Evolutionary conservation across 2,888 invertebrate species (phyloP), one percentile per base, ranked within the genome.

Genomic region (Serripes groenlandicus): DNA sequence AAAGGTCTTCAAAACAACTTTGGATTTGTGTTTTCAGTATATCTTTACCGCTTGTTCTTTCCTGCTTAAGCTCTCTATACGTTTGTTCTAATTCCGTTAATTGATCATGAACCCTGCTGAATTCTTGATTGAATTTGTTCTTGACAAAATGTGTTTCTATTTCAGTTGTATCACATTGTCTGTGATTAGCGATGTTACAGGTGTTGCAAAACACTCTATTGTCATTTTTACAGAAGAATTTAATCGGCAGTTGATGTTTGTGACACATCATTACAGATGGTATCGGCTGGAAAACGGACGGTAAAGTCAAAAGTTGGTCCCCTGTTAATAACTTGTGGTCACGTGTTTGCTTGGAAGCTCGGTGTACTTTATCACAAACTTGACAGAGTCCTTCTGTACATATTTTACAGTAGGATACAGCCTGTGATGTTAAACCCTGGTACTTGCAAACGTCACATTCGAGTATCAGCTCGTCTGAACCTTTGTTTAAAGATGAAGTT

Each of bases 221-320:
- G 3, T 62, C 32, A 11, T n/a, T 21, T 28, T 62, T 62, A 21
- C 62, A 62, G 11, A 32, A 34, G 34, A 32, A 34, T n/a, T 30
- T 62, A 34, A 62, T 62, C 34, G 9, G 11, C 62, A 62, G n/a
- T 21, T 62, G 32, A 21, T 62, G 62, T 34, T 62, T 30, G 11
- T 62, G 18, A 34, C 62, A 62, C 2, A n/a, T 62, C 62, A 62
- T 62, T 34, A 62, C 4, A 26, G 62, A 62, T 7, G n/a, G n/a
- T n/a, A n/a, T n/a, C n/a, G n/a, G n/a, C n/a, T n/a, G n/a, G n/a
- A n/a, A n/a, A n/a, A n/a, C n/a, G n/a, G n/a, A n/a, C n/a, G n/a
- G n/a, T n/a, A n/a, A n/a, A n/a, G n/a, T n/a, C n/a, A n/a, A n/a
- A n/a, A n/a, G n/a, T n/a, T n/a, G n/a, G n/a, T n/a, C n/a, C n/a